Conservation (phyloP, 2,888 invertebrate species). For the Papilio protenor region DNA sequence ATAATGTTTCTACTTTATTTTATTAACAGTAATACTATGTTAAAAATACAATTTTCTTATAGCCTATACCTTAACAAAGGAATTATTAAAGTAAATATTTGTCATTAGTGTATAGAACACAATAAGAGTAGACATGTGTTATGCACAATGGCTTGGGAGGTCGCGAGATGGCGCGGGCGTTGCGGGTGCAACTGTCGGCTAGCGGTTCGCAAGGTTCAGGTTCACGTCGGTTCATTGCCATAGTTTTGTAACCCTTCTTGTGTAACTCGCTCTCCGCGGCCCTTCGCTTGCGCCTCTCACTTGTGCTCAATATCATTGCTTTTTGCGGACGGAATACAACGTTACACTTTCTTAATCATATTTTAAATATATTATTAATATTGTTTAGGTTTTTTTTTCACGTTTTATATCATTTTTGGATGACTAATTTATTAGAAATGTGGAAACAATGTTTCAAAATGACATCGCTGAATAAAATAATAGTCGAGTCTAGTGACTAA, state of each 20-base stretch:
- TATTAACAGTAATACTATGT: neutral
- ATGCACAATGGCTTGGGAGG: slow-evolving; percentile 32
- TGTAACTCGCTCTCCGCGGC: slow-evolving; percentile 80
- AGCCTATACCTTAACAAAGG: neutral
- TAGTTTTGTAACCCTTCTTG: slow-evolving; percentile 85
- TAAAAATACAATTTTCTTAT: too few relatives aligned
- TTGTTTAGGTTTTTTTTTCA: neutral
- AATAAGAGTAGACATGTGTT: neutral
- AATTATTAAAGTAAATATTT: slow-evolving; percentile 2
- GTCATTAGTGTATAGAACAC: neutral
- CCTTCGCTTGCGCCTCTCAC: slow-evolving; percentile 78
- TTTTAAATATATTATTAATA: neutral
- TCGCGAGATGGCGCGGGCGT: slow-evolving; percentile 48
- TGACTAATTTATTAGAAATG: neutral
- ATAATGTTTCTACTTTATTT: neutral
- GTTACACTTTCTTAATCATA: slow-evolving; percentile 27
- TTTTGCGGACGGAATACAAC: slow-evolving; percentile 35
- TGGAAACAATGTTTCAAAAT: neutral
- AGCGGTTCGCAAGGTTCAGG: slow-evolving; percentile 84
- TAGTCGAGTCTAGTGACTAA: too few relatives aligned
- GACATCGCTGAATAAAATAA: neutral
- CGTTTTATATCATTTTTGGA: neutral
- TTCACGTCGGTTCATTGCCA: slow-evolving; percentile 84
- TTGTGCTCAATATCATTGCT: slow-evolving; percentile 68
- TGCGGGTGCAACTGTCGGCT: slow-evolving; percentile 70